phyloP scores from a whole-genome alignment of 2,797 vertebrate species.

The Hydrophis major region DNA sequence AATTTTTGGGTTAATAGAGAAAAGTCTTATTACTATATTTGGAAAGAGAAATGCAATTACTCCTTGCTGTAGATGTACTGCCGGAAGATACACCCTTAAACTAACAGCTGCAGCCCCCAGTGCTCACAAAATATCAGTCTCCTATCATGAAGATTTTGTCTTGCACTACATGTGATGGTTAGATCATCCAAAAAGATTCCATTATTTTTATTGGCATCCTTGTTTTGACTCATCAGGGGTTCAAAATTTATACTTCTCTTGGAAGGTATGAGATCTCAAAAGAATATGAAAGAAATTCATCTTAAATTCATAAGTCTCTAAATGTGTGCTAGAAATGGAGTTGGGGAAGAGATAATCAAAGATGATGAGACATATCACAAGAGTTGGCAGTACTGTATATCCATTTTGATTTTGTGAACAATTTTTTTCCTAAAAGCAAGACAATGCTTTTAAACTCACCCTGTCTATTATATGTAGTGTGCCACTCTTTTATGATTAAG shows the following conservation, averaged over 20 bases:
- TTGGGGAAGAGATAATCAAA: neutral
- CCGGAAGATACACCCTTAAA: neutral
- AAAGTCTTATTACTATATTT: neutral
- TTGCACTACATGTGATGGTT: neutral
- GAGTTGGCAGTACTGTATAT: neutral
- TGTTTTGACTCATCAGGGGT: neutral
- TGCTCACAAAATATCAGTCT: neutral
- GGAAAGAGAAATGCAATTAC: neutral
- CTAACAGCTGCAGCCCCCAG: neutral
- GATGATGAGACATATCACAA: neutral
- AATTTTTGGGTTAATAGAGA: neutral
- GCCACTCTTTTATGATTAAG: neutral
- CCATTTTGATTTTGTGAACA: neutral
- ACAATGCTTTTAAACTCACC: fast-evolving
- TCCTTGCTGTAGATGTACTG: neutral
- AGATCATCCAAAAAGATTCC: neutral
- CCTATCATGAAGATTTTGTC: neutral
- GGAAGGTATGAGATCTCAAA: neutral
- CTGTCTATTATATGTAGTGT: neutral
- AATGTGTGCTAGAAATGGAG: neutral
- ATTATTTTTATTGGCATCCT: constrained; percentile 3
- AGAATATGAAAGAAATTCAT: neutral
- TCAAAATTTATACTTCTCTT: neutral
- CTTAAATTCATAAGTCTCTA: neutral
- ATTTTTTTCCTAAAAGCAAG: neutral